phyloP scores from a whole-genome alignment of 2,797 vertebrate genomes.

The Coluber constrictor region DNA sequence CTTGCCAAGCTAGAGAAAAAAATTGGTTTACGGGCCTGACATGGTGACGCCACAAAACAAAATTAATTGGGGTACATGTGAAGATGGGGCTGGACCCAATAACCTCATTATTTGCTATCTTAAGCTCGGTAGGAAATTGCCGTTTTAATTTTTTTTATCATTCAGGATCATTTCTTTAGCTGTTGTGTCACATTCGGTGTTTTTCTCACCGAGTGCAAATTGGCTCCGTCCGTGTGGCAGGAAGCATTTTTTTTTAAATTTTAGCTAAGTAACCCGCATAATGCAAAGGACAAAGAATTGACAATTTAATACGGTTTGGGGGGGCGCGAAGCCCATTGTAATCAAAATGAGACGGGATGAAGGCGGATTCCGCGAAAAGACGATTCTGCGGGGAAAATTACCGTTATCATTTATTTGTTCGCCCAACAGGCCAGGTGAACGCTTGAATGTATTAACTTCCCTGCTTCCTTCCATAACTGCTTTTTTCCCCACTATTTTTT shows the following conservation, averaged over 20 bases:
- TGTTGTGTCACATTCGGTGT: neutral
- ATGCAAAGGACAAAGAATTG: neutral
- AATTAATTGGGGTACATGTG: neutral
- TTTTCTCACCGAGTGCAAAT: neutral
- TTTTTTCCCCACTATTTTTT: neutral
- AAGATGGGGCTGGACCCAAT: neutral
- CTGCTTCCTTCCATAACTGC: neutral
- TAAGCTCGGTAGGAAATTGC: neutral
- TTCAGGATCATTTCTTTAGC: neutral
- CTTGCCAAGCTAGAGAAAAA: no score
- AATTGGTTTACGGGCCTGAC: neutral
- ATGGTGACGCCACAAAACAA: neutral
- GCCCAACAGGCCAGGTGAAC: neutral
- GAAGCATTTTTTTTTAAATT: neutral
- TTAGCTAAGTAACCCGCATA: no score
- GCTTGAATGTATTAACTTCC: neutral
- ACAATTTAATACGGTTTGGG: neutral
- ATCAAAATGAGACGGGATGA: neutral
- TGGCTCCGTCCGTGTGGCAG: neutral
- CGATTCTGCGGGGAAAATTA: neutral
- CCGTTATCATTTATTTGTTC: neutral
- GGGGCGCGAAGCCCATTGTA: neutral
- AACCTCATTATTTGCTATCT: neutral
- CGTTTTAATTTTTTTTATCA: neutral
- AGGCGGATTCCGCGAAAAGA: neutral